These are phyloP conservation scores for Yponomeuta cagnagella DNA, from an alignment of 2,888 invertebrate species.

Conservation along the genomic window DNA sequence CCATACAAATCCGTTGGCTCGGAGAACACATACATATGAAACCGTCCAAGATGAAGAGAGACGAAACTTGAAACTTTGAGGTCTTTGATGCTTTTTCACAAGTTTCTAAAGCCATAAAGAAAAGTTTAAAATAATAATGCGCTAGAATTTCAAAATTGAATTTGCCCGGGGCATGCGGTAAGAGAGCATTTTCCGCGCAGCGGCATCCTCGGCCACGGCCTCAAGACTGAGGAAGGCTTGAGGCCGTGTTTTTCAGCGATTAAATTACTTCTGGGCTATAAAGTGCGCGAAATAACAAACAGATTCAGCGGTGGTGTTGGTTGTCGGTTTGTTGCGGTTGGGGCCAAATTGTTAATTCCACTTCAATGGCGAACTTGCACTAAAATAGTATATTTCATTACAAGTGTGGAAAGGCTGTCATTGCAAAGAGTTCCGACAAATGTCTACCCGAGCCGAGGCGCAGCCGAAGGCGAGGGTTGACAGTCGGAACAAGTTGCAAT, in stretches of 20 bases:
- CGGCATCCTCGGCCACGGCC: background rate
- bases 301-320: background rate
- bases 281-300: background rate
- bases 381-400: no score
- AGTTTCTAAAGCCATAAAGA: no score
- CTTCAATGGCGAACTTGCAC: background rate
- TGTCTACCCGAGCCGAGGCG: no score
- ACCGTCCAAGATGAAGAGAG: no score
- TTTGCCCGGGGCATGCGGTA: background rate
- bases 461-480: no score
- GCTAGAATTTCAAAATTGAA: background rate
- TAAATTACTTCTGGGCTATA: constrained; percentile 1
- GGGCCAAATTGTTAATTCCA: background rate
- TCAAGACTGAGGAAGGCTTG: background rate
- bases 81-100: no score
- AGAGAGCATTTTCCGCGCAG: background rate
- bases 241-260: background rate
- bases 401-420: no score
- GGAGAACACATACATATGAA: no score
- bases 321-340: background rate
- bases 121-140: background rate
- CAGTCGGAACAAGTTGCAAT: no score
- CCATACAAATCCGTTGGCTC: no score
- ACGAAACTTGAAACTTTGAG: no score
- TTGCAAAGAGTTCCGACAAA: no score